phyloP scores from a whole-genome alignment of 2,888 invertebrate species.

The Macrosiphum euphorbiae region DNA sequence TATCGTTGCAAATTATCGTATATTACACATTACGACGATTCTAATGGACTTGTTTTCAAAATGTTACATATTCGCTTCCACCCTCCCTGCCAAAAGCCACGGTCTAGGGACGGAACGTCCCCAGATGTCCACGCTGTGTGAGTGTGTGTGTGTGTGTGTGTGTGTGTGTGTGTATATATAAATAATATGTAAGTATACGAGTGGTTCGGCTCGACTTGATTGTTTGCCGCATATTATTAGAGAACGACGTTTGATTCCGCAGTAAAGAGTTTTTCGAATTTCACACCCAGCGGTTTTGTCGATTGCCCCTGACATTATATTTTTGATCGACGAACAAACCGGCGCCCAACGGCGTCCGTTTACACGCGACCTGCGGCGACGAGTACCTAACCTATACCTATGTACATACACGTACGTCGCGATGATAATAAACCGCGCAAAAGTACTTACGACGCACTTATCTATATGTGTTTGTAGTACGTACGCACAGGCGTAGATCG shows the following conservation, averaged over 20 bases:
- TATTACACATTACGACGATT: not conserved
- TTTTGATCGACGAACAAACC: conserved; percentile 6
- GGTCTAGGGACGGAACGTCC: not conserved
- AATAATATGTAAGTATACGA: too few species aligned
- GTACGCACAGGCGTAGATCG: not conserved
- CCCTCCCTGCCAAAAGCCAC: not conserved
- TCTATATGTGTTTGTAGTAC: not conserved
- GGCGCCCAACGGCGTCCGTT: not conserved
- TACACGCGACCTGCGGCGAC: conserved; percentile 13
- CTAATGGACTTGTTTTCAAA: not conserved
- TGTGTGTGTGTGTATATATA: too few species aligned
- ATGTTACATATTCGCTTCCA: not conserved
- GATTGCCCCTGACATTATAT: not conserved
- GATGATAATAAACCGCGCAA: not conserved
- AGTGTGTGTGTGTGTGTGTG: too few species aligned
- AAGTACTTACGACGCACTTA: not conserved
- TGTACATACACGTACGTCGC: not conserved
- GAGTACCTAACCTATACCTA: not conserved
- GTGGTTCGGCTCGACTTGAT: not conserved
- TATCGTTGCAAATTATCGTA: not conserved
- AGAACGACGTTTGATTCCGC: conserved; percentile 1
- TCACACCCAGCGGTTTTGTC: conserved; percentile 35
- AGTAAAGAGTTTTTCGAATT: conserved; percentile 24
- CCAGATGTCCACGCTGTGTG: not conserved
- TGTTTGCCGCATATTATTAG: not conserved